Evolutionary conservation across 1,140 invertebrate genomes (phyloP), one percentile per base, ranked within the genome.

Genomic region (Sminthurinus signatus): DNA sequence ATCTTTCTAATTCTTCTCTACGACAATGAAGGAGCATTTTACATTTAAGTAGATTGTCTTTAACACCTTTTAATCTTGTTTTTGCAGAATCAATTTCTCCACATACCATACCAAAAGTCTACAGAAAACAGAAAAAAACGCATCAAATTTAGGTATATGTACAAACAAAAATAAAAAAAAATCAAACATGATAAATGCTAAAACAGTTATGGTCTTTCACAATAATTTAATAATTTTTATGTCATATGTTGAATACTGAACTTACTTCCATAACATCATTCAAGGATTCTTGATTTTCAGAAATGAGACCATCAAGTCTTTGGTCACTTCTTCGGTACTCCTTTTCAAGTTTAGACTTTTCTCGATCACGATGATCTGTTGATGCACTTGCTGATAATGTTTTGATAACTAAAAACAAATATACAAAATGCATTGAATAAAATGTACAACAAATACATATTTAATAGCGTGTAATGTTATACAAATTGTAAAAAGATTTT

Each of bases 291-390:
- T 95, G 88, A 77, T 98, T 88, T 28, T 83, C 82, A 27, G 88
- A 87, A 23, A 98, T 89, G 21, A 96, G 80, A 75, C 91, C 87
- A 74, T 95, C 91, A 2, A 98, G 80, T 71, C 83, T 82, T 67
- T 86, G 84, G 79, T 97, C 93, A 78, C 92, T 94, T 73, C 86
- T 84, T 75, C 90, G 90, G 74, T 89, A 97, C 75, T 94, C 92
- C 70, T 90, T 88, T 78, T 98, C 93, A 32, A 98, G 81, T 76
- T 92, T 91, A 0, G 86, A 86, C 74, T 94, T 94, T 78, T 97
- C 94, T 73, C 89, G 86, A 75, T 97, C 93, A 70, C 94, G 80
- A 75, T 97, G 91, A 74, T 96, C 92, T 77, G 92, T 92, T 31
- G 91, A 95, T 78, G 93, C 91, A 80, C 90, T 95, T 32, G 89